phyloP scores from a whole-genome alignment of 2,797 vertebrate species.

The Falco novaeseelandiae region DNA sequence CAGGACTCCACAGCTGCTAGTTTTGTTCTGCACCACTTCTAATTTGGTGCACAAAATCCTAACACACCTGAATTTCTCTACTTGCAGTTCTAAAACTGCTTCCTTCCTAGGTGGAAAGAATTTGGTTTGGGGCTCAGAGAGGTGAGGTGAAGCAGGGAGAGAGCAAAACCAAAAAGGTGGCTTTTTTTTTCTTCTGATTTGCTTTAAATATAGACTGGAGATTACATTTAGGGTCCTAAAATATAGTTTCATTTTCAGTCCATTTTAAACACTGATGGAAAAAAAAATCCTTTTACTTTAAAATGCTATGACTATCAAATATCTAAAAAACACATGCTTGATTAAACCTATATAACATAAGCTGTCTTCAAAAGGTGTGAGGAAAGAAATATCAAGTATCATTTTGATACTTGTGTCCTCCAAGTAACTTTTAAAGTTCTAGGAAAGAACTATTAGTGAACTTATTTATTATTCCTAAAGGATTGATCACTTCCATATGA shows the following conservation, averaged over 20 bases:
- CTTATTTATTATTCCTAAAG: neutral
- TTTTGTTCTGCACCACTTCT: neutral
- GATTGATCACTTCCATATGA: neutral
- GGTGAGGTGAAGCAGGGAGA: rapidly evolving
- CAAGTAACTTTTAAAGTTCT: neutral
- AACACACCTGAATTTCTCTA: neutral
- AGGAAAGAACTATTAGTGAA: neutral
- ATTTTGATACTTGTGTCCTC: neutral
- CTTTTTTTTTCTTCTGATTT: neutral
- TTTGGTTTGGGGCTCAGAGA: neutral
- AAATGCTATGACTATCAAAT: neutral
- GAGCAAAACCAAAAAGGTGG: neutral
- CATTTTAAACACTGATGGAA: neutral
- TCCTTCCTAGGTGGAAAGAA: neutral
- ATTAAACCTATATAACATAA: neutral
- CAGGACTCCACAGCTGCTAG: neutral
- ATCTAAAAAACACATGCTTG: neutral
- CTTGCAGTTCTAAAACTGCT: neutral
- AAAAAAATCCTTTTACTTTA: neutral
- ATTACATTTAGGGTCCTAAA: neutral
- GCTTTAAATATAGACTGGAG: neutral
- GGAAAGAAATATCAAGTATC: neutral
- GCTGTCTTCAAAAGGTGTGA: neutral
- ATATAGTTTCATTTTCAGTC: neutral
- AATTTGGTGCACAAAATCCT: neutral